Evolutionary conservation across 2,888 invertebrate genomes (phyloP).

Genomic region (Drosophila macrospina): DNA sequence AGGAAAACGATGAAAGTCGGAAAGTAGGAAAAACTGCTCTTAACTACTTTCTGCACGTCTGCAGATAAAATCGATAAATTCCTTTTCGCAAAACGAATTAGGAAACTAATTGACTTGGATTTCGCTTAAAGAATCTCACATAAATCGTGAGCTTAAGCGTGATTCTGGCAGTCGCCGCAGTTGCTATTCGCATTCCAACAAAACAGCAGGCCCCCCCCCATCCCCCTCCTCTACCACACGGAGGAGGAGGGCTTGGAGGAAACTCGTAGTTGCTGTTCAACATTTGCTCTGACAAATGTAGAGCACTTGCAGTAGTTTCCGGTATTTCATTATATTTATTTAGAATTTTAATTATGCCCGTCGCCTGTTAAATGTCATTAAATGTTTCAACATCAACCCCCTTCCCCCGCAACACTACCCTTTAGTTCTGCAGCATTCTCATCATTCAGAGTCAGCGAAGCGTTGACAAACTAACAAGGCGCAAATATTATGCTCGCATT

Average conservation of each 20-base stretch:
- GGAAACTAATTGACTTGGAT: slow-evolving; percentile 82
- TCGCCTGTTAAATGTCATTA: slow-evolving; percentile 78
- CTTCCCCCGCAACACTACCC: background rate
- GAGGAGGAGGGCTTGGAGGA: too few species aligned
- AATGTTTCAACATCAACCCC: slow-evolving; percentile 59
- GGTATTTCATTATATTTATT: slow-evolving; percentile 52
- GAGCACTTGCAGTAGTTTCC: slow-evolving; percentile 35
- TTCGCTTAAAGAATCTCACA: slow-evolving; percentile 81
- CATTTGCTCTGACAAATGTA: slow-evolving; percentile 46
- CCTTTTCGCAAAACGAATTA: slow-evolving; percentile 82
- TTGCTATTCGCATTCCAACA: slow-evolving; percentile 13
- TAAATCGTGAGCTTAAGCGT: slow-evolving; percentile 81
- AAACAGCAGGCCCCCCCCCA: too few species aligned
- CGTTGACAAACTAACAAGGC: slow-evolving; percentile 79
- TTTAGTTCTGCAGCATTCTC: slow-evolving; percentile 13
- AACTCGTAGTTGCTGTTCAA: slow-evolving; percentile 32
- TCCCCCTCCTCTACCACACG: too few species aligned
- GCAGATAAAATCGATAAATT: slow-evolving; percentile 81
- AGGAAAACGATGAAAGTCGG: slow-evolving; percentile 45
- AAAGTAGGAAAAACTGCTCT: slow-evolving; percentile 71
- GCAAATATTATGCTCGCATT: slow-evolving; percentile 73
- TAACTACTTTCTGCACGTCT: slow-evolving; percentile 82
- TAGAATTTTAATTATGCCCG: slow-evolving; percentile 73
- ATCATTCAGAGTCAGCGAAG: slow-evolving; percentile 70
- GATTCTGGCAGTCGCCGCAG: slow-evolving; percentile 70